phyloP scores from a whole-genome alignment of 1,140 invertebrate genomes.

The Caenorhabditis elegans region WBcel235 BX284603.4:7945501-7946000 shows the following conservation, averaged over 20 bases:
- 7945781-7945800: not conserved
- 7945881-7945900: not conserved
- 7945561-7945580: too few relatives aligned
- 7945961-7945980: conserved; percentile 20
- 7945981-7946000: not conserved
- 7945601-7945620: not conserved
- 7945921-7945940: not conserved
- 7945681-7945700: not conserved
- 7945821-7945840: not conserved
- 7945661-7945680: not conserved
- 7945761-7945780: not conserved
- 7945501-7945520: too few relatives aligned
- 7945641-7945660: not conserved
- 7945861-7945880: not conserved
- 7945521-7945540: too few relatives aligned
- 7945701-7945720: not conserved
- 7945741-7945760: not conserved
- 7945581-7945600: not conserved
- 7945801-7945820: conserved; percentile 18
- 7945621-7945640: not conserved
- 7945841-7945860: conserved; percentile 17
- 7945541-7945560: too few relatives aligned
- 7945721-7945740: not conserved
- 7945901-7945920: conserved; percentile 33
- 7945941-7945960: not conserved